A percentile compares a stretch with the other conserved stretches of the same genome.
phyloP scores from a whole-genome alignment of 2,113 vertebrate species.

The Eclectus roratus region DNA sequence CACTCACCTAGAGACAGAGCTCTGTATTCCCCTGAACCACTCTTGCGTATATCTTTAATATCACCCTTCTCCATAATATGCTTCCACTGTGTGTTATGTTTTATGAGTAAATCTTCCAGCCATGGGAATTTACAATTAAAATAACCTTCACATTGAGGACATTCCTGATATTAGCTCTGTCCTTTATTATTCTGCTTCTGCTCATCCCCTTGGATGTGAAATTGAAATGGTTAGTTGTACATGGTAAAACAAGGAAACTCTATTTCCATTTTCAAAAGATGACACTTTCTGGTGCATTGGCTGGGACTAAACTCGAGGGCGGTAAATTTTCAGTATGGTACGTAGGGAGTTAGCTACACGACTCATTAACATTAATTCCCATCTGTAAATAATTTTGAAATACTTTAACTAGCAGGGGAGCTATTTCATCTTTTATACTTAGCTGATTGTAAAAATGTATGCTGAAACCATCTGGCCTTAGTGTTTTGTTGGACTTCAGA shows the following conservation, averaged over 20 bases:
- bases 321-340: conserved; percentile 44
- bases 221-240: conserved; percentile 5
- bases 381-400: conserved; percentile 71
- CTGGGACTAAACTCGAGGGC: conserved; percentile 47
- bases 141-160: not conserved
- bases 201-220: conserved; percentile 18
- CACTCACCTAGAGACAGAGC: not conserved
- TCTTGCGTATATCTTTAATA: not conserved
- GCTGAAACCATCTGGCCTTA: conserved; percentile 72
- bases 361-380: conserved; percentile 71
- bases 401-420: conserved; percentile 65
- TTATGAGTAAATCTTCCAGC: conserved; percentile 20
- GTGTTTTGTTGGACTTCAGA: conserved; percentile 63
- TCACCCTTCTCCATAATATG: not conserved
- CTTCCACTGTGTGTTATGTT: not conserved
- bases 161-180: not conserved
- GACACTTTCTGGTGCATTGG: conserved; percentile 40
- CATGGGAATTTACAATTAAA: conserved; percentile 37
- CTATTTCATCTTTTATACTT: conserved; percentile 69
- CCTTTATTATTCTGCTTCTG: not conserved
- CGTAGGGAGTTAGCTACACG: conserved; percentile 51
- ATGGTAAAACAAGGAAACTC: conserved; percentile 9
- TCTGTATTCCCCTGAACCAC: not conserved
- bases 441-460: conserved; percentile 67
- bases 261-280: conserved; percentile 26